Base-by-base conservation (phyloP, 2,888 invertebrate species). In the Pollenia labialis region DNA sequence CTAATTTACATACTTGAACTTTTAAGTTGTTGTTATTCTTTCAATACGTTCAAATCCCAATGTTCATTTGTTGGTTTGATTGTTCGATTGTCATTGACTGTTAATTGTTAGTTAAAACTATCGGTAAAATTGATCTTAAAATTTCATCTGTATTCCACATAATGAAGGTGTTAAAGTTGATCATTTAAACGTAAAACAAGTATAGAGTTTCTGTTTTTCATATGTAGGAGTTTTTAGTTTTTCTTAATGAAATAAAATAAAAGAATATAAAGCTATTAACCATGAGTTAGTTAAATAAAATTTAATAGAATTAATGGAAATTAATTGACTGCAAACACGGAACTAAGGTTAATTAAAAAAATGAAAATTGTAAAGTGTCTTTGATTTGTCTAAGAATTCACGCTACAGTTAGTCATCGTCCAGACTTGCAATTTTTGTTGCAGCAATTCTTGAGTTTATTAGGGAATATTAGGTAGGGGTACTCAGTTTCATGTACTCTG, bases 1-100 rank as follows among this genome's bases (percentile, higher is more conserved):
- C 79, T 69, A 80, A 85, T 87, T 87, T 84, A 77, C 77, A 84
- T 87, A 87, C 81, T 77, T 87, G 84, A 87, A 84, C 87, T 77
- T 62, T 81, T 77, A 77, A 81, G 44, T 77, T 44, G 54, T 58
- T 16, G 9, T 80, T 58, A 68, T 81, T 54, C 50, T 82, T 74
- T 62, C 1, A 50, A 81, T 6, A 62, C 66, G 66, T 68, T 66
- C 46, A 56, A 72, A 54, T 52, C 42, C n/a, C 16, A 52, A 62
- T 44, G 54, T 66, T 54, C 46, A 48, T 16, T 32, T 18, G 40
- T 44, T 32, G 14, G 40, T 44, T 71, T 44, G 46, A 56, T 54
- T 32, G 56, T 16, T 32, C 23, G 40, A 52, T 62, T 71, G 60
- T 8, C 62, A 80, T 69, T 71, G 71, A 71, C 44, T 54, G 52